Evolutionary conservation across 2,113 vertebrate genomes (phyloP), one percentile per base, ranked within the genome.

Genomic region (Pseudois nayaur): DNA sequence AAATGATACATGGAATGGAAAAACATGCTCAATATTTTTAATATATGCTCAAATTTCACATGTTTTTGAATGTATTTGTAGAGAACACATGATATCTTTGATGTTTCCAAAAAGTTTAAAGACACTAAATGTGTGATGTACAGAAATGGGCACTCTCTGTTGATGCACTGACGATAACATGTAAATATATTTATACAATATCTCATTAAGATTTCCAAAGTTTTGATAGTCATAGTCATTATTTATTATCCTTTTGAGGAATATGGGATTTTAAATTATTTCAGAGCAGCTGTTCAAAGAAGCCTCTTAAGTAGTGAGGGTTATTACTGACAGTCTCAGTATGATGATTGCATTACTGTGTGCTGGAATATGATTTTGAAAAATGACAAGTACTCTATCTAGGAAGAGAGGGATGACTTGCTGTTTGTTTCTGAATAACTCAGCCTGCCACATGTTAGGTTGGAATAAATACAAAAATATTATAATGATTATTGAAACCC

Each of bases 231-330:
- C 67, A 19, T 6, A 55, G 12, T 95, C 64, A 71, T 98, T 98
- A 94, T 98, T 98, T 98, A 27, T 92, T 96, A 64, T 67, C 45
- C 91, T 92, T 98, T 57, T 81, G 89, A 97, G 95, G 36, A 96
- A 95, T 91, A 29, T 43, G 11, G 62, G 55, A 33, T 14, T 95
- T 97, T n/a, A 95, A 98, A 88, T 27, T 17, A 1, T 76, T 21
- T 79, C 27, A 83, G 91, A 96, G 52, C 87, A 96, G 91, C 78
- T 87, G 78, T 91, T 98, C 71, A 78, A 97, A 95, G 81, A 97
- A 96, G 81, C 29, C 94, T 95, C 81, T 97, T 93, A 43, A 97
- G 81, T 71, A 91, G 92, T 82, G 48, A 95, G 88, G 50, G 86
- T 95, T 85, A 95, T 40, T 95, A 93, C 94, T 95, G 97, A 83